These are phyloP conservation scores for Neodiprion fabricii DNA, from an alignment of 1,140 invertebrate species.

Conservation along the genomic window DNA sequence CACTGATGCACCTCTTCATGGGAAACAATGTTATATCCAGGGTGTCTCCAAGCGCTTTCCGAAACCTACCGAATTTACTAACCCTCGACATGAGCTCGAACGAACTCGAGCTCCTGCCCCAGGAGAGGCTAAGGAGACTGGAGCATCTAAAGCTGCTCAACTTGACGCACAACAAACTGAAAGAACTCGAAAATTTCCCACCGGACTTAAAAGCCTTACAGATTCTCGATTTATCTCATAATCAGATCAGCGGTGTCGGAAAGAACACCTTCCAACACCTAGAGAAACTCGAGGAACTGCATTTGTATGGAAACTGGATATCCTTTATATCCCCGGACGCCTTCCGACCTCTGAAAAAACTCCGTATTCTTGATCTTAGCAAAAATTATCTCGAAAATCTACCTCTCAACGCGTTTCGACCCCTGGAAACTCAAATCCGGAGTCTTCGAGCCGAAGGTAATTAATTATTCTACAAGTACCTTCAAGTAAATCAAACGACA, in stretches of 20 bases:
- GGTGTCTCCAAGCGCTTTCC: conserved; percentile 80
- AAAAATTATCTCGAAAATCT: conserved; percentile 79
- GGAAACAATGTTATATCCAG: conserved; percentile 73
- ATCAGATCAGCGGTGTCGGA: conserved; percentile 74
- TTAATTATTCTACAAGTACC: conserved; percentile 22
- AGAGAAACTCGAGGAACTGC: conserved; percentile 70
- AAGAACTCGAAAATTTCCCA: conserved; percentile 79
- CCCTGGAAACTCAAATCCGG: conserved; percentile 75
- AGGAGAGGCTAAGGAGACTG: conserved; percentile 78
- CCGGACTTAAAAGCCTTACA: conserved; percentile 72
- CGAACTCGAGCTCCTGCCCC: conserved; percentile 78
- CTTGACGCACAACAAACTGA: conserved; percentile 76
- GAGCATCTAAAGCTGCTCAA: conserved; percentile 71
- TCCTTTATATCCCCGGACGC: conserved; percentile 72
- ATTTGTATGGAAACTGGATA: conserved; percentile 78
- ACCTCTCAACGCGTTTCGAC: conserved; percentile 70
- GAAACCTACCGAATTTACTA: conserved; percentile 70
- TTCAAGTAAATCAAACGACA: neutral
- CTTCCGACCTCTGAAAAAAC: conserved; percentile 73
- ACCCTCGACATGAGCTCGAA: conserved; percentile 79
- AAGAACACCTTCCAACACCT: conserved; percentile 73
- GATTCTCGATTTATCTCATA: conserved; percentile 76
- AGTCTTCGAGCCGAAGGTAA: conserved; percentile 74
- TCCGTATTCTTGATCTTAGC: conserved; percentile 74
- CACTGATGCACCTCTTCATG: conserved; percentile 72